These are phyloP conservation scores for Acanthopagrus latus DNA, from an alignment of 2,797 vertebrate species.

Conservation along the genomic window DNA sequence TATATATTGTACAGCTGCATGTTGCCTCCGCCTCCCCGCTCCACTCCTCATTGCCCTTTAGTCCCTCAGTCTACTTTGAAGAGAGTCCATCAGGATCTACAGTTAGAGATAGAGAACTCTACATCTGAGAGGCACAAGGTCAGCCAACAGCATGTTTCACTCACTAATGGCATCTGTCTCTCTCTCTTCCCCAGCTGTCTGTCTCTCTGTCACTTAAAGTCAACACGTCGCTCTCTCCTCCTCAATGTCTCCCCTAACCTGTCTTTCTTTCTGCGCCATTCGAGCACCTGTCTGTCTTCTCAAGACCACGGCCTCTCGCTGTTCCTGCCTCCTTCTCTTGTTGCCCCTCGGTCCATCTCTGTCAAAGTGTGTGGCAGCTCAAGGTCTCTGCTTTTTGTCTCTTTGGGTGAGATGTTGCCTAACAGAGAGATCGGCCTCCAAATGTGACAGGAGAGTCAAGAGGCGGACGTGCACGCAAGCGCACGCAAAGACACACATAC, in stretches of 20 bases:
- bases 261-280: constrained; percentile 44
- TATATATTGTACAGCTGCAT: constrained; percentile 2
- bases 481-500: constrained; percentile 22
- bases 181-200: constrained; percentile 24
- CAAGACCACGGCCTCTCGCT: constrained; percentile 11
- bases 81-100: constrained; percentile 63
- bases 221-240: constrained; percentile 29
- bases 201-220: constrained; percentile 63
- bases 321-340: constrained; percentile 15
- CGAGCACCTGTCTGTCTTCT: constrained; percentile 50
- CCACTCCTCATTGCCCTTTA: constrained; percentile 33
- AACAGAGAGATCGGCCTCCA: constrained; percentile 58
- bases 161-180: constrained; percentile 43
- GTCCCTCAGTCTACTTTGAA: constrained; percentile 50
- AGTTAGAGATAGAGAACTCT: constrained; percentile 46
- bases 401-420: constrained; percentile 39
- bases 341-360: constrained; percentile 55
- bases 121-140: constrained; percentile 59
- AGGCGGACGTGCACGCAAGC: constrained; percentile 12
- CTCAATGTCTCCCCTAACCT: constrained; percentile 35
- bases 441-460: constrained; percentile 55
- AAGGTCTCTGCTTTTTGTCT: constrained; percentile 56
- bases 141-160: constrained; percentile 67
- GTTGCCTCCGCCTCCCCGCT: neutral
- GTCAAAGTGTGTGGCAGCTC: constrained; percentile 61